Percentiles rank a stretch among this genome's conserved stretches.
phyloP scores from a whole-genome alignment of 2,888 invertebrate species.

The Agrotis segetum region DNA sequence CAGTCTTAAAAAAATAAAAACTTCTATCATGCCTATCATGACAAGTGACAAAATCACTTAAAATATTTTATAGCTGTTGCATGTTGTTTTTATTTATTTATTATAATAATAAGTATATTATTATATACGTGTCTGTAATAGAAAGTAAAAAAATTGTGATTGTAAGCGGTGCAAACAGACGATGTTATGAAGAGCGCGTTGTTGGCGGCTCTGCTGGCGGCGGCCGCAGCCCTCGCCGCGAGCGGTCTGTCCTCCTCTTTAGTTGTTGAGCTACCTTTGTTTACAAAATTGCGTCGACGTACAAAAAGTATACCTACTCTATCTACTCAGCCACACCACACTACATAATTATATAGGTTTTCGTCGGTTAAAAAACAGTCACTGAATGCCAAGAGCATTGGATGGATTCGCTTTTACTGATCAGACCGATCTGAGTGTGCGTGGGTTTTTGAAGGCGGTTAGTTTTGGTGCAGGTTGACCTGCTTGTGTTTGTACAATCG shows the following conservation, averaged over 20 bases:
- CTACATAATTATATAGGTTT: no score
- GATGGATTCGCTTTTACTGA: no score
- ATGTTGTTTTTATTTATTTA: slow-evolving; percentile 14
- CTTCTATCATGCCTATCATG: not conserved
- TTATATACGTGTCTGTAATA: slow-evolving; percentile 15
- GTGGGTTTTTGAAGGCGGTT: no score
- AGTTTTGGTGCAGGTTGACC: no score
- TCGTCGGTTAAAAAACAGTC: no score
- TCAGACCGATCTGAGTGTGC: no score
- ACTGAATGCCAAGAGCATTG: no score
- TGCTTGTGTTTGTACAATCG: no score
- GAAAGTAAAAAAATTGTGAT: slow-evolving; percentile 32
- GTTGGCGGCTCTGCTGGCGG: slow-evolving; percentile 49
- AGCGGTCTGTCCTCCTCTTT: slow-evolving; percentile 24
- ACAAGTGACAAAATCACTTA: not conserved
- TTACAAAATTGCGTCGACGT: no score
- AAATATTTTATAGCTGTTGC: slow-evolving; percentile 18
- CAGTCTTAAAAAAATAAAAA: not conserved
- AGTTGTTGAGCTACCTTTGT: not conserved
- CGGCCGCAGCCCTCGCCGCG: slow-evolving; percentile 54
- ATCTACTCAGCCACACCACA: no score
- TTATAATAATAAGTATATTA: slow-evolving; percentile 13
- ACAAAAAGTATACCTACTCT: no score
- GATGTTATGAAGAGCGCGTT: slow-evolving; percentile 60
- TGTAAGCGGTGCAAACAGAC: slow-evolving; percentile 19